phyloP scores from a whole-genome alignment of 2,797 vertebrate genomes.

The Anomalospiza imberbis region DNA sequence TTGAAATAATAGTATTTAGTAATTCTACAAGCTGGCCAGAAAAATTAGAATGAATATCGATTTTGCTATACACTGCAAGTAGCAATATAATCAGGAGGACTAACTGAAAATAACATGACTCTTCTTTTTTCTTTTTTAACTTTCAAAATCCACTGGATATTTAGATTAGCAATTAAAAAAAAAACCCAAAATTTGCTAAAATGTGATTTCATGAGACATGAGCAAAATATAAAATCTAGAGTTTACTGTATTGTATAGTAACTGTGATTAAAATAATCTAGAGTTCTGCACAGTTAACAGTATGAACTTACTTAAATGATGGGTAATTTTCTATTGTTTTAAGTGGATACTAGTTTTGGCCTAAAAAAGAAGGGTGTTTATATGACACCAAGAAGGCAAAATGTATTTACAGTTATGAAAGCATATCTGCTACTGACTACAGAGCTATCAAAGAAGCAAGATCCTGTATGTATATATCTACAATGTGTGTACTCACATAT shows the following conservation, averaged over 20 bases:
- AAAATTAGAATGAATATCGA: slow-evolving; percentile 51
- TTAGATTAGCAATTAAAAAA: slow-evolving; percentile 10
- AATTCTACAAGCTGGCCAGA: slow-evolving; percentile 49
- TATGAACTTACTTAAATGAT: not conserved
- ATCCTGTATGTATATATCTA: accelerated
- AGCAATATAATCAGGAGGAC: slow-evolving; percentile 38
- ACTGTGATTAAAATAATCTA: not conserved
- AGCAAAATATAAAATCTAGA: not conserved
- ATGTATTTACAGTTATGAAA: not conserved
- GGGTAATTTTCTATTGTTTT: not conserved
- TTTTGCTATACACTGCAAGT: slow-evolving; percentile 55
- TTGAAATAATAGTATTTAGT: slow-evolving; percentile 63
- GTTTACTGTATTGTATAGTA: not conserved
- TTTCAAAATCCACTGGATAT: slow-evolving; percentile 39
- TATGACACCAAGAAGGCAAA: not conserved
- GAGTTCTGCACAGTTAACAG: not conserved
- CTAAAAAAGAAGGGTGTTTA: not conserved
- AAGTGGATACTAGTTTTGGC: not conserved
- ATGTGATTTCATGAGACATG: not conserved
- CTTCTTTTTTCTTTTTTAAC: slow-evolving; percentile 34
- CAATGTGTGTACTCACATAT: accelerated
- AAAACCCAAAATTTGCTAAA: not conserved
- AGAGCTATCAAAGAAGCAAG: not conserved
- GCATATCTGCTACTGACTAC: not conserved
- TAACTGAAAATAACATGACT: slow-evolving; percentile 2